Evolutionary conservation across 2,888 invertebrate species (phyloP), one percentile per base, ranked within the genome.

Genomic region (Eustalomyia histrio): DNA sequence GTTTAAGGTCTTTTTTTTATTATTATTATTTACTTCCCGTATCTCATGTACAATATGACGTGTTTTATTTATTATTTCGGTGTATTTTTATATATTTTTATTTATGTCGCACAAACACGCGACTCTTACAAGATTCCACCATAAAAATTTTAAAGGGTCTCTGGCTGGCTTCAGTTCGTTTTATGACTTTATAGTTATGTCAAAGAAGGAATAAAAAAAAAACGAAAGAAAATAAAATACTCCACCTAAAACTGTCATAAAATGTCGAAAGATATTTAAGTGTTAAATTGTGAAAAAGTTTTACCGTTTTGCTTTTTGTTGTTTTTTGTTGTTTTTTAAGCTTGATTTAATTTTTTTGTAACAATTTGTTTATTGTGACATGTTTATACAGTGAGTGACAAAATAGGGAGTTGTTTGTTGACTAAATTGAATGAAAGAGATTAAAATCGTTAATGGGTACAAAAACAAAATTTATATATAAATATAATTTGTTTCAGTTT

Each of bases 71-170:
- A 74, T 55, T 52, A 69, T 43, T 55, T 72, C 29, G 52, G 64
- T 63, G 47, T 24, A 50, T 76, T 61, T 68, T 55, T 53, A 21
- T 67, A 68, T 43, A n/a, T 4, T 60, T 35, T 60, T 67, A 78
- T 78, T 78, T 78, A 78, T 78, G 78, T 72, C 72, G 64, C 35
- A 65, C 33, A 65, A 60, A 55, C 78, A 78, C 78, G 78, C 78
- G 72, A 78, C 52, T 72, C 43, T 33, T 67, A n/a, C 12, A 4
- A 8, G n/a, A 21, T 24, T 29, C 29, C 29, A 7, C 29, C 3
- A 29, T 29, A 29, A 29, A 29, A 18, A n/a, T 53, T 1, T 55
- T 21, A 24, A 24, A 55, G 14, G 24, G 76, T 76, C 76, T 76
- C 50, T 58, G 10, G 39, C 10, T 35, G 35, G 10, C 7, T 35